Percentiles rank a stretch among this genome's conserved stretches.
Evolutionary conservation across 2,113 vertebrate genomes (phyloP).

Genomic region (Balaeniceps rex): DNA sequence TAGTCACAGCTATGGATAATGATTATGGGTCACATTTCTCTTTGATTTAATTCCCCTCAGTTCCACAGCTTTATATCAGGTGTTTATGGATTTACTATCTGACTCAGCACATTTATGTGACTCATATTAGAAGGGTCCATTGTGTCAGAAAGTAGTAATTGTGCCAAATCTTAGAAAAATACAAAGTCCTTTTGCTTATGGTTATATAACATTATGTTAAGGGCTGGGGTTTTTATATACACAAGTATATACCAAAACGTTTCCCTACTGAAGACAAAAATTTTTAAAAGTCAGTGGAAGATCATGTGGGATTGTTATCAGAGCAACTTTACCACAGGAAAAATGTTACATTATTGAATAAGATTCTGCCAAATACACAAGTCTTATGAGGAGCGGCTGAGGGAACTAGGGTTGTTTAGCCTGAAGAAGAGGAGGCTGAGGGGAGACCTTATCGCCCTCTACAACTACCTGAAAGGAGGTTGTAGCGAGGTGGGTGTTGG

Average conservation of each 20-base stretch:
- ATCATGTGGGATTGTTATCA: neutral
- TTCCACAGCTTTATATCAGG: neutral
- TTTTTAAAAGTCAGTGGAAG: neutral
- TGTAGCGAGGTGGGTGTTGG: too few relatives aligned
- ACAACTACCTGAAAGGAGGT: too few relatives aligned
- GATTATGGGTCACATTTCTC: neutral
- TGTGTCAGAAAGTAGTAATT: neutral
- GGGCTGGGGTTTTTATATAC: neutral
- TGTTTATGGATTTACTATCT: neutral
- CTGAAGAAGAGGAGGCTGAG: too few relatives aligned
- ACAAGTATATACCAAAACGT: neutral
- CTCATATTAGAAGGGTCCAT: neutral
- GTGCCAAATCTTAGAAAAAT: neutral
- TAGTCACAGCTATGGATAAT: neutral
- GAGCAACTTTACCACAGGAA: neutral
- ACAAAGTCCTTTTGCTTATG: neutral
- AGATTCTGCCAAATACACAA: neutral
- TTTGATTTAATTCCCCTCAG: neutral
- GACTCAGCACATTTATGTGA: neutral
- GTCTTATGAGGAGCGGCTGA: too few relatives aligned
- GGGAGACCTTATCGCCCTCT: too few relatives aligned
- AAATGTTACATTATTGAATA: neutral
- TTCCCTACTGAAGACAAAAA: neutral
- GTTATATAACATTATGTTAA: neutral
- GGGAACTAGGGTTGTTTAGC: too few relatives aligned